These are phyloP conservation scores for Hirtodrosophila histrioides DNA, from an alignment of 2,888 invertebrate genomes.

Conservation along the genomic window DNA sequence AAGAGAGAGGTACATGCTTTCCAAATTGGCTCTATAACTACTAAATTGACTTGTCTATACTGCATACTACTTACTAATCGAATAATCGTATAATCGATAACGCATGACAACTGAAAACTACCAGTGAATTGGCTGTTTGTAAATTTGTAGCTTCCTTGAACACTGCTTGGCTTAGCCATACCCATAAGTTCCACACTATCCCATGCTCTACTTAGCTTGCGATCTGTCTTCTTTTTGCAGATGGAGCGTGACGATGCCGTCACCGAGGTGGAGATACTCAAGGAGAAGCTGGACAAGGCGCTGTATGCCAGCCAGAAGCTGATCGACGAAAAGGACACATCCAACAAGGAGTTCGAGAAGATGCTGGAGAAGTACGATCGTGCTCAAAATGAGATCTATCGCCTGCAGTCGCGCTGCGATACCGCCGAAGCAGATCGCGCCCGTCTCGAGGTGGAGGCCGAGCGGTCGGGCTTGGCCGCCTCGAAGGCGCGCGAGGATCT, in stretches of 20 bases:
- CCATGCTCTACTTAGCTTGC: neutral
- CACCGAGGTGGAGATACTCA: slow-evolving; percentile 93
- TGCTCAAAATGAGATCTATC: slow-evolving; percentile 94
- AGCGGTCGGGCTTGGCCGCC: slow-evolving; percentile 91
- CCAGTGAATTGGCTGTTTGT: slow-evolving; percentile 82
- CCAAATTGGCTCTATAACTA: slow-evolving; percentile 54
- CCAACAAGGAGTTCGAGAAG: slow-evolving; percentile 96
- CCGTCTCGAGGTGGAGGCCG: slow-evolving; percentile 92
- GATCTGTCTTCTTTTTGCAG: slow-evolving; percentile 84
- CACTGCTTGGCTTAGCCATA: slow-evolving; percentile 37
- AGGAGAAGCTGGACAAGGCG: slow-evolving; percentile 95
- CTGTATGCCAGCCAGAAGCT: slow-evolving; percentile 92
- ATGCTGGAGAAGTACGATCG: slow-evolving; percentile 96
- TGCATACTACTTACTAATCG: slow-evolving; percentile 35
- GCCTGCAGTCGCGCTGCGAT: slow-evolving; percentile 94
- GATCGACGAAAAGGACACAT: slow-evolving; percentile 93
- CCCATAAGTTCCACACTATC: neutral
- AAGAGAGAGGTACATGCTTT: slow-evolving; percentile 29
- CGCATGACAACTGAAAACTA: slow-evolving; percentile 70
- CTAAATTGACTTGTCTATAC: slow-evolving; percentile 20
- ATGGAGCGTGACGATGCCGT: slow-evolving; percentile 94
- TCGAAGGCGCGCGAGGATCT: slow-evolving; percentile 93
- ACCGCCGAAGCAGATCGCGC: slow-evolving; percentile 95
- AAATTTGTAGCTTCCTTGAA: slow-evolving; percentile 76
- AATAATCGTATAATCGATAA: slow-evolving; percentile 15